A percentile compares a stretch with the other conserved stretches of the same genome.
These are phyloP conservation scores for Temnothorax longispinosus DNA, from an alignment of 1,140 invertebrate genomes.

Conservation along the genomic window DNA sequence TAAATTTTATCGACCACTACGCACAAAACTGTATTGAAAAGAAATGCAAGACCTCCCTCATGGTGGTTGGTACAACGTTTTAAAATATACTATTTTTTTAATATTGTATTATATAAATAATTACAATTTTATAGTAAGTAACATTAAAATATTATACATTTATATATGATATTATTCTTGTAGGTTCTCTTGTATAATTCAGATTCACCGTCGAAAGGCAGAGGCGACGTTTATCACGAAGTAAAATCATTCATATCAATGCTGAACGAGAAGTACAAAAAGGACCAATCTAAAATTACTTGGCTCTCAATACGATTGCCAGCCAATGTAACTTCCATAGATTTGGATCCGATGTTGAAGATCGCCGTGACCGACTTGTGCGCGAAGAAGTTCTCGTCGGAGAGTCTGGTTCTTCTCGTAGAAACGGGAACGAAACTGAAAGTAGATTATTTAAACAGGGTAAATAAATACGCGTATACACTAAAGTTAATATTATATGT, in stretches of 20 bases:
- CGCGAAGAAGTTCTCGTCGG: constrained; percentile 89
- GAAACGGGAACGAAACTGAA: constrained; percentile 90
- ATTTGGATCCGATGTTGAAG: constrained; percentile 85
- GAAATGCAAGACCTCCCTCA: constrained; percentile 91
- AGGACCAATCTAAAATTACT: constrained; percentile 89
- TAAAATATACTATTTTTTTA: constrained; percentile 4
- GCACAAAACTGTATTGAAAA: constrained; percentile 90
- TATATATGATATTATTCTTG: constrained; percentile 73
- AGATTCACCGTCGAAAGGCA: constrained; percentile 88
- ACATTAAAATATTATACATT: constrained; percentile 21
- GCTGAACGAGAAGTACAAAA: constrained; percentile 90
- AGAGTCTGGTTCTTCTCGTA: constrained; percentile 90
- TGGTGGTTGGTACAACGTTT: constrained; percentile 86
- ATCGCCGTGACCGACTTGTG: constrained; percentile 91
- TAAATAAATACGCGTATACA: constrained; percentile 80
- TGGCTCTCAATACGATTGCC: constrained; percentile 90
- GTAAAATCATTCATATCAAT: constrained; percentile 88
- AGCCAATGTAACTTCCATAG: constrained; percentile 72
- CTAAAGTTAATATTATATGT: neutral
- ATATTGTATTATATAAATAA: neutral
- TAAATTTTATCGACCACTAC: constrained; percentile 91
- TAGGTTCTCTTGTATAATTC: constrained; percentile 88
- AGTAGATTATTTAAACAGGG: constrained; percentile 93
- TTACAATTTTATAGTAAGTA: constrained; percentile 25
- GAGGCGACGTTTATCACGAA: constrained; percentile 88